phyloP scores from a whole-genome alignment of 2,888 invertebrate species.

The Drosophila fulvimacula region DNA sequence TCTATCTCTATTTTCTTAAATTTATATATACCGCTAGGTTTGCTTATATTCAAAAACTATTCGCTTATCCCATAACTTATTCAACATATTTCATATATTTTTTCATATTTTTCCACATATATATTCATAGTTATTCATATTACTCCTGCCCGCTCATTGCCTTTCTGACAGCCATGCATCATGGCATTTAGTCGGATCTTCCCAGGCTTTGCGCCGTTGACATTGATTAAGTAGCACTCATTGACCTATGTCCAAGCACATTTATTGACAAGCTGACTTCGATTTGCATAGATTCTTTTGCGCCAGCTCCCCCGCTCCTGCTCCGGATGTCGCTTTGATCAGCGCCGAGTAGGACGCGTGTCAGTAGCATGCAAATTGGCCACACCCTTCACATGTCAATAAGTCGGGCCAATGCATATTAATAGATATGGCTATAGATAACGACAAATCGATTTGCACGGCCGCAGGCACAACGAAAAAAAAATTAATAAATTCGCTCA shows the following conservation, averaged over 20 bases:
- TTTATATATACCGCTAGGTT: neutral
- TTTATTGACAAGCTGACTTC: slow-evolving; percentile 57
- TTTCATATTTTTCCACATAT: neutral
- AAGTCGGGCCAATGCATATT: slow-evolving; percentile 39
- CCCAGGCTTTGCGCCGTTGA: slow-evolving; percentile 53
- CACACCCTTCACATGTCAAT: slow-evolving; percentile 62
- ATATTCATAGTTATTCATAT: neutral
- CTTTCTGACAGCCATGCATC: slow-evolving; percentile 30
- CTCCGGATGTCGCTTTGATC: slow-evolving; percentile 38
- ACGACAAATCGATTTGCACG: slow-evolving; percentile 72
- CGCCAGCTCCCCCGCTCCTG: neutral
- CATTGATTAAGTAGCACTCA: slow-evolving; percentile 72
- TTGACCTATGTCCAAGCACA: slow-evolving; percentile 77
- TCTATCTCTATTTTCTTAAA: neutral
- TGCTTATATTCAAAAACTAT: neutral
- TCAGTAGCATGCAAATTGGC: slow-evolving; percentile 72
- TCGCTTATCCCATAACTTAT: neutral
- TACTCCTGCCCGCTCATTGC: neutral
- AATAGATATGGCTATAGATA: slow-evolving; percentile 51
- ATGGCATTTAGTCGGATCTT: slow-evolving; percentile 31
- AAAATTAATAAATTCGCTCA: slow-evolving; percentile 66
- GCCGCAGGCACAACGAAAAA: slow-evolving; percentile 12
- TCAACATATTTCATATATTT: neutral
- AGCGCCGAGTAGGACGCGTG: slow-evolving; percentile 55
- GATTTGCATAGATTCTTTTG: slow-evolving; percentile 64